Percentiles rank a stretch among this genome's conserved stretches.
phyloP scores from a whole-genome alignment of 1,140 invertebrate species.

The Kradibia gibbosae region DNA sequence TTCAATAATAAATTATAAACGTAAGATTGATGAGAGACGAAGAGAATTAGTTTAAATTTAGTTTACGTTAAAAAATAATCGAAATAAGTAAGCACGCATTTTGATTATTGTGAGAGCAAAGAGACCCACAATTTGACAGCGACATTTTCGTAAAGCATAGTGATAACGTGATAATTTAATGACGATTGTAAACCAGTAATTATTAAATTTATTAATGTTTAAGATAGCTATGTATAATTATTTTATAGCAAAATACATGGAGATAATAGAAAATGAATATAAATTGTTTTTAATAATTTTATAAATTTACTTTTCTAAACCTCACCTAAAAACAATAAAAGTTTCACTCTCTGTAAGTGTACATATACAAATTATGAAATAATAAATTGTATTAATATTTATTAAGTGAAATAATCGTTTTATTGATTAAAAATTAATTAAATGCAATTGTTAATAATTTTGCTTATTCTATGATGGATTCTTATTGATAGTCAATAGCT shows the following conservation, averaged over 20 bases:
- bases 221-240: constrained; percentile 68
- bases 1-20: constrained; percentile 6
- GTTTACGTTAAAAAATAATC: constrained; percentile 12
- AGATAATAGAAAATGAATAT: constrained; percentile 57
- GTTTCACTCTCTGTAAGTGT: background rate
- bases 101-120: background rate
- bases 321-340: constrained; percentile 7
- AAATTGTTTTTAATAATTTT: constrained; percentile 32
- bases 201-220: constrained; percentile 65
- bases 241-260: constrained; percentile 69
- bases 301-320: constrained; percentile 6
- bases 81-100: constrained; percentile 16
- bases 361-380: background rate
- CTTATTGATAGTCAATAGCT: too few relatives aligned
- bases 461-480: too few relatives aligned
- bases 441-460: too few relatives aligned
- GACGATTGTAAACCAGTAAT: constrained; percentile 63
- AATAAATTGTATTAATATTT: constrained; percentile 16
- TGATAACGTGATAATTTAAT: constrained; percentile 56
- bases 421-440: too few relatives aligned
- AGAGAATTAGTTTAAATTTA: constrained; percentile 2
- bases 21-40: background rate
- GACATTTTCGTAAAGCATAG: constrained; percentile 39
- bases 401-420: background rate
- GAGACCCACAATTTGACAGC: constrained; percentile 24